phyloP scores from a whole-genome alignment of 2,888 invertebrate genomes.

The Gasteruption jaculator region DNA sequence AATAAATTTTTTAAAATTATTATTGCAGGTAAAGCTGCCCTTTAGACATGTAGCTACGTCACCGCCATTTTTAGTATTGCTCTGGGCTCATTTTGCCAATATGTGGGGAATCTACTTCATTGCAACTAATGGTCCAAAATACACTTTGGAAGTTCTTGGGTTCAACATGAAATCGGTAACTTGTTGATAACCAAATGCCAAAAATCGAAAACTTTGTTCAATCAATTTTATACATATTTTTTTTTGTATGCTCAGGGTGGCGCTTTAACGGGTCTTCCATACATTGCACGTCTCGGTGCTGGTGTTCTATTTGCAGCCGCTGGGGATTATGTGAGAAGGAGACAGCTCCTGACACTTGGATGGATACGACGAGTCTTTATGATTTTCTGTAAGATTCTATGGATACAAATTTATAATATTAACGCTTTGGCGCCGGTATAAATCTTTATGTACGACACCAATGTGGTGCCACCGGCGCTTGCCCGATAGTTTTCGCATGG shows the following conservation, averaged over 20 bases:
- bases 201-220: not conserved
- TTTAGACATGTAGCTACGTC: constrained; percentile 61
- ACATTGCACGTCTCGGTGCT: constrained; percentile 65
- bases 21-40: constrained; percentile 63
- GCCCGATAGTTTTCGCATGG: too few species aligned
- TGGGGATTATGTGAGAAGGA: constrained; percentile 63
- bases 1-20: constrained; percentile 14
- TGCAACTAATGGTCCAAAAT: constrained; percentile 74
- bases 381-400: constrained; percentile 47
- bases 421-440: too few species aligned
- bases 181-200: not conserved
- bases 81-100: constrained; percentile 70
- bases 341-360: constrained; percentile 50
- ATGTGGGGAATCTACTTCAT: constrained; percentile 78
- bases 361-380: constrained; percentile 44
- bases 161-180: constrained; percentile 60
- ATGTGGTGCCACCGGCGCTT: too few species aligned
- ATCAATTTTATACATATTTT: constrained; percentile 2
- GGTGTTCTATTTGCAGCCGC: constrained; percentile 69
- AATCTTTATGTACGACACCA: too few species aligned
- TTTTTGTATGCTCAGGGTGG: constrained; percentile 58
- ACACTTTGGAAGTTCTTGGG: constrained; percentile 68
- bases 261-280: constrained; percentile 68
- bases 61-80: constrained; percentile 65
- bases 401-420: too few species aligned